A percentile compares a stretch with the other conserved stretches of the same genome.
phyloP scores from a whole-genome alignment of 2,888 invertebrate genomes.

The Cephus sareptanus region DNA sequence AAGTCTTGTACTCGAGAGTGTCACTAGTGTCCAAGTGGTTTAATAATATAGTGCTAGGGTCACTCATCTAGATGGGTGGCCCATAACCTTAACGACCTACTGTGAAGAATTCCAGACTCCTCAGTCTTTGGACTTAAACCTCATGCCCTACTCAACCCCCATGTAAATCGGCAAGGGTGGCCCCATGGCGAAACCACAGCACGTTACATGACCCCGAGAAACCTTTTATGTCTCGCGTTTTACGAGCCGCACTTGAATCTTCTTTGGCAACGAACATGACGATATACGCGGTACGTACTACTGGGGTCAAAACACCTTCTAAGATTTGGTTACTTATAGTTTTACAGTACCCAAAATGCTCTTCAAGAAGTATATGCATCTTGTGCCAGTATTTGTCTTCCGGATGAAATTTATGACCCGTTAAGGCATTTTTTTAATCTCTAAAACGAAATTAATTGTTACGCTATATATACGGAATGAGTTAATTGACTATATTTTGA shows the following conservation, averaged over 20 bases:
- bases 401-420: background rate
- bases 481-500: background rate
- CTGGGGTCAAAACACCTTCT: conserved; percentile 1
- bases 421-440: background rate
- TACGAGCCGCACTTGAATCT: conserved; percentile 5
- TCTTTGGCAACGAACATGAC: background rate
- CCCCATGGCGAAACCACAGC: conserved; percentile 11
- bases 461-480: background rate
- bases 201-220: conserved; percentile 20
- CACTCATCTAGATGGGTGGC: conserved; percentile 2
- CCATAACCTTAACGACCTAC: conserved; percentile 16
- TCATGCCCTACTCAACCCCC: background rate
- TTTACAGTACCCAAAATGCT: background rate
- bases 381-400: background rate
- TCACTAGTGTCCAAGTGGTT: background rate
- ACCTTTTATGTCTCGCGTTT: conserved; percentile 21
- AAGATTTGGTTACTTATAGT: background rate
- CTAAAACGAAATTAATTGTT: background rate
- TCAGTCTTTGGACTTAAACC: background rate
- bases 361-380: background rate
- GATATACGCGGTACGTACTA: conserved; percentile 13
- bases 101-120: conserved; percentile 20
- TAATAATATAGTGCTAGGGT: background rate
- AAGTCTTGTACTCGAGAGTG: background rate
- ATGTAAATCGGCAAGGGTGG: conserved; percentile 5